A percentile compares a stretch with the other conserved stretches of the same genome.
These are phyloP conservation scores for Drosophila ustulata DNA, from an alignment of 2,888 invertebrate species.

Conservation along the genomic window DNA sequence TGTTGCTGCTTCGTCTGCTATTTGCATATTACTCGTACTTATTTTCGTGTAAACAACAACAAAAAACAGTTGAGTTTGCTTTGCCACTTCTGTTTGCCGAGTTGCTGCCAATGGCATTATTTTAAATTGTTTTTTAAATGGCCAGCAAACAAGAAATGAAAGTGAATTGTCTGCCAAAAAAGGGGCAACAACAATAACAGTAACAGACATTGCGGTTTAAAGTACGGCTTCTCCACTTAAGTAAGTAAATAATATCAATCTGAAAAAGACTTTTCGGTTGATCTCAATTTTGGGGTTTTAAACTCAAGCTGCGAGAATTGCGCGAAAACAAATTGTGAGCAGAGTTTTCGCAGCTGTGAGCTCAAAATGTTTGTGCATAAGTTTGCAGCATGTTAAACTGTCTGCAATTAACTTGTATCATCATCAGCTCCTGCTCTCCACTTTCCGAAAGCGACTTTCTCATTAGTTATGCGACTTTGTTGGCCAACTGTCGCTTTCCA, in stretches of 20 bases:
- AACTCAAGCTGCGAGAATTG: background rate
- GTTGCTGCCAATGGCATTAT: conserved; percentile 41
- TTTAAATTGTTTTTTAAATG: conserved; percentile 67
- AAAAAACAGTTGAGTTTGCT: conserved; percentile 38
- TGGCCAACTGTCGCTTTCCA: conserved; percentile 24
- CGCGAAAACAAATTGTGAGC: background rate
- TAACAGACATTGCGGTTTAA: background rate
- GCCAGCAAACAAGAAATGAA: conserved; percentile 40
- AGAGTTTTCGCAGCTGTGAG: background rate
- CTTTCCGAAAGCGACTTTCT: conserved; percentile 10
- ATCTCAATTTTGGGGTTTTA: conserved; percentile 3
- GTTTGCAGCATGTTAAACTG: conserved; percentile 27
- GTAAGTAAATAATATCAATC: no score
- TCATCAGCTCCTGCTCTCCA: conserved; percentile 21
- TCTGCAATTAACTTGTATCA: conserved; percentile 47
- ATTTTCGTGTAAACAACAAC: conserved; percentile 33
- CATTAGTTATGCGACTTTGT: conserved; percentile 50
- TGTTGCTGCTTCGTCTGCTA: background rate
- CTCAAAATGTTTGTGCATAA: background rate
- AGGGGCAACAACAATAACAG: background rate
- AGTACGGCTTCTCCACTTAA: no score
- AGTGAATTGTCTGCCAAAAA: conserved; percentile 23
- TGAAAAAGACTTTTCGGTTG: conserved; percentile 28
- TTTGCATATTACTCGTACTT: conserved; percentile 37
- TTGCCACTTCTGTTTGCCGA: conserved; percentile 51